Conservation (phyloP, 1,140 invertebrate species). For the Caenorhabditis elegans region DNA sequence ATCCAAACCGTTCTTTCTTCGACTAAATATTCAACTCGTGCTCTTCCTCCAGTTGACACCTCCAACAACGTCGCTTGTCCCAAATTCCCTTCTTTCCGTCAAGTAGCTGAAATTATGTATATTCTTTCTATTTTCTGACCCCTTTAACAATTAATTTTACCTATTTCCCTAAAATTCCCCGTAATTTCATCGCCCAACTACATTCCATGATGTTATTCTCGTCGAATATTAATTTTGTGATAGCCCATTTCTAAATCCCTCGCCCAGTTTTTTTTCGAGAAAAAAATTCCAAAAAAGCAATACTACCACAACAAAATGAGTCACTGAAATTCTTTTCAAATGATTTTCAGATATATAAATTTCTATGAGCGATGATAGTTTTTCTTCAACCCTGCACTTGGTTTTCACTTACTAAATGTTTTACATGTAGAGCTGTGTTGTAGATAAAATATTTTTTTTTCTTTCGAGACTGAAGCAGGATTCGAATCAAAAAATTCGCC, state of each 20-base stretch:
- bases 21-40: constrained; percentile 73
- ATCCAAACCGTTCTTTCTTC: constrained; percentile 92
- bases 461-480: too few relatives aligned
- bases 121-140: neutral
- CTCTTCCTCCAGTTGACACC: neutral
- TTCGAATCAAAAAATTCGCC: too few relatives aligned
- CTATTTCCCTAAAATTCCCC: neutral
- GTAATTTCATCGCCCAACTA: constrained; percentile 1
- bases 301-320: neutral
- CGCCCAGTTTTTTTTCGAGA: neutral
- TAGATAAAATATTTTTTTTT: neutral
- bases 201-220: constrained; percentile 27
- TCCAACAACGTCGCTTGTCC: neutral
- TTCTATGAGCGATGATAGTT: neutral
- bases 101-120: constrained; percentile 6
- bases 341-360: neutral
- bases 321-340: neutral
- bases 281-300: neutral
- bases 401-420: neutral
- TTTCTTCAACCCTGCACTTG: neutral
- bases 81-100: too few relatives aligned
- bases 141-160: neutral
- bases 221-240: constrained; percentile 2
- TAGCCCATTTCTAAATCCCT: neutral
- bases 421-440: neutral